phyloP scores from a whole-genome alignment of 2,113 vertebrate genomes.

The Pollimyrus isidori region DNA sequence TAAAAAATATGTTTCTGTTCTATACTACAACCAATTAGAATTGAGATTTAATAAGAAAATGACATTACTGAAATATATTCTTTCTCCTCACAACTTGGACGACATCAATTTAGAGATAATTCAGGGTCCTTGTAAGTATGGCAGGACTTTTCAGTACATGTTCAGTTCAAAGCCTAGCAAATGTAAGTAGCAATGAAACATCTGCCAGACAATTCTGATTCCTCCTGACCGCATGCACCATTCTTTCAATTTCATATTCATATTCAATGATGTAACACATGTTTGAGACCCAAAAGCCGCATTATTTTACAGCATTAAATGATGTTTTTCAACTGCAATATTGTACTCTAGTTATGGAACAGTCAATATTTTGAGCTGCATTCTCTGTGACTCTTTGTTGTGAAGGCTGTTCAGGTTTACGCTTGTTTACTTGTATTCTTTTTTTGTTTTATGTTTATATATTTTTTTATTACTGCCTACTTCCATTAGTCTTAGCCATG shows the following conservation, averaged over 20 bases:
- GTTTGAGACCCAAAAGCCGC: conserved; percentile 40
- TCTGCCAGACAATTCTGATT: conserved; percentile 36
- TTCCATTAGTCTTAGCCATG: neutral
- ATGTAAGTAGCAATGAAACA: conserved; percentile 26
- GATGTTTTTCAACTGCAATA: conserved; percentile 38
- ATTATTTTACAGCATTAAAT: conserved; percentile 43
- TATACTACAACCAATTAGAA: neutral
- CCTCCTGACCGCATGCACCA: conserved; percentile 38
- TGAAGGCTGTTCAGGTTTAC: neutral
- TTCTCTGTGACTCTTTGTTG: conserved; percentile 21
- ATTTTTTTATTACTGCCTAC: neutral
- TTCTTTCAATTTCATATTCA: conserved; percentile 37
- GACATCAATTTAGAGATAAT: neutral
- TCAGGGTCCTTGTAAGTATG: neutral
- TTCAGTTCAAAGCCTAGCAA: neutral
- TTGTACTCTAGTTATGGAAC: conserved; percentile 47
- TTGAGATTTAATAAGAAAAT: neutral
- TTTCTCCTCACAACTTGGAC: neutral
- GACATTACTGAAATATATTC: neutral
- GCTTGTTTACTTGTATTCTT: neutral
- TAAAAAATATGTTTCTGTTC: neutral
- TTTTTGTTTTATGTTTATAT: neutral
- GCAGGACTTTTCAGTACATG: neutral
- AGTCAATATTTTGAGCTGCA: conserved; percentile 34
- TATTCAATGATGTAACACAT: conserved; percentile 52